phyloP scores from a whole-genome alignment of 2,113 vertebrate genomes.

The Choloepus hoffmanni region DNA sequence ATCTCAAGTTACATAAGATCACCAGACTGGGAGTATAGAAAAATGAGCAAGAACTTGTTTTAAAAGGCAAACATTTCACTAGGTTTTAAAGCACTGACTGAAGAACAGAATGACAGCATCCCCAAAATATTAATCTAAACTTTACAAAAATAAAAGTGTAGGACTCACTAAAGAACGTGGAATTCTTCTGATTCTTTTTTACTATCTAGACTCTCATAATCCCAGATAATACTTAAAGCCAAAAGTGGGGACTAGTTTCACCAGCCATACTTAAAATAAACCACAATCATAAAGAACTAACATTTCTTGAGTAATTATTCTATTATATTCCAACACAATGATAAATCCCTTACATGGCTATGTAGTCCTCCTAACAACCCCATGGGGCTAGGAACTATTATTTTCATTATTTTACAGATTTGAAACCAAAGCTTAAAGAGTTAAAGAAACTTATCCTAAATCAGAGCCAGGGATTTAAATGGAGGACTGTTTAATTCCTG shows the following conservation, averaged over 20 bases:
- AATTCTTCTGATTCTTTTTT: slow-evolving; percentile 47
- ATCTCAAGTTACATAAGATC: slow-evolving; percentile 59
- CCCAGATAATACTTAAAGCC: background rate
- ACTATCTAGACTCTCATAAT: background rate
- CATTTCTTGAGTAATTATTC: background rate
- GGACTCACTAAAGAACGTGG: background rate
- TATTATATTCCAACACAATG: background rate
- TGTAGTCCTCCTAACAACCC: background rate
- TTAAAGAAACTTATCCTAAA: background rate
- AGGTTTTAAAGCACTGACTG: slow-evolving; percentile 29
- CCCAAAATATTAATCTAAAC: slow-evolving; percentile 14
- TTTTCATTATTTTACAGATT: slow-evolving; percentile 34
- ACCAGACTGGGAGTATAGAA: slow-evolving; percentile 23
- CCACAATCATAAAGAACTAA: background rate
- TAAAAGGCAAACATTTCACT: slow-evolving; percentile 56
- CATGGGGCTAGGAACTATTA: background rate
- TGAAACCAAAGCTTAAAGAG: slow-evolving; percentile 21
- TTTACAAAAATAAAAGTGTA: slow-evolving; percentile 10
- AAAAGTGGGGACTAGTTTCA: background rate
- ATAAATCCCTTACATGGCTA: slow-evolving; percentile 1
- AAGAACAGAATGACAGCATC: background rate
- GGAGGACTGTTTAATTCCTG: slow-evolving; percentile 16
- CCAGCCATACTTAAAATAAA: slow-evolving; percentile 28
- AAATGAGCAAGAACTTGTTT: slow-evolving; percentile 54
- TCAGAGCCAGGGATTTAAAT: slow-evolving; percentile 33